These are phyloP conservation scores for Phallusia fumigata DNA, from an alignment of 23 tunicate species.

Conservation along the genomic window DNA sequence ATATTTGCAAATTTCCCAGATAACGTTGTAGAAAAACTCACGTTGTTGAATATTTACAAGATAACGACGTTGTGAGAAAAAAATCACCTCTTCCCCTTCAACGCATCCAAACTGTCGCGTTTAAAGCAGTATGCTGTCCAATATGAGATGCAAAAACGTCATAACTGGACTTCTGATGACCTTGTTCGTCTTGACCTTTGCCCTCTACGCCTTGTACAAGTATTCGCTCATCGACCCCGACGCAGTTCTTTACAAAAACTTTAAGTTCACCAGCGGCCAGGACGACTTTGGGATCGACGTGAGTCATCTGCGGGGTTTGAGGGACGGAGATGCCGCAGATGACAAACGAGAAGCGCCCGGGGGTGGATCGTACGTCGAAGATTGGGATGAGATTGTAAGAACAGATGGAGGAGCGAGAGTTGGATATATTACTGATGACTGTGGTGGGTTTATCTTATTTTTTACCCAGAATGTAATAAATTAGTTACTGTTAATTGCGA, in stretches of 20 bases:
- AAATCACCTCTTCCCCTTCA: too few species aligned
- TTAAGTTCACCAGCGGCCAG: background rate
- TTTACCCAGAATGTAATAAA: too few species aligned
- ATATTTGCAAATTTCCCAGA: too few species aligned
- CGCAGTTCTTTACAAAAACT: constrained; percentile 24
- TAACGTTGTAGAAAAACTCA: too few species aligned
- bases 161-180: constrained; percentile 5
- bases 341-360: background rate
- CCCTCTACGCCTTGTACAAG: constrained; percentile 39
- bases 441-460: constrained; percentile 44
- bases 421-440: constrained; percentile 42
- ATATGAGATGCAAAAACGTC: background rate
- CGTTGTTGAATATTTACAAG: too few species aligned
- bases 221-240: constrained; percentile 48
- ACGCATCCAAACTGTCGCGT: too few species aligned
- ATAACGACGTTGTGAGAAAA: too few species aligned
- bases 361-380: constrained; percentile 10
- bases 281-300: constrained; percentile 63
- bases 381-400: constrained; percentile 34
- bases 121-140: background rate
- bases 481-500: too few species aligned
- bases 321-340: background rate
- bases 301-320: constrained; percentile 13
- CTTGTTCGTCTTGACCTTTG: constrained; percentile 31
- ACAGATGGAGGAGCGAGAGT: constrained; percentile 31